Evolutionary conservation across 2,113 vertebrate genomes (phyloP).

Genomic region (Psammodynastes pulverulentus): DNA sequence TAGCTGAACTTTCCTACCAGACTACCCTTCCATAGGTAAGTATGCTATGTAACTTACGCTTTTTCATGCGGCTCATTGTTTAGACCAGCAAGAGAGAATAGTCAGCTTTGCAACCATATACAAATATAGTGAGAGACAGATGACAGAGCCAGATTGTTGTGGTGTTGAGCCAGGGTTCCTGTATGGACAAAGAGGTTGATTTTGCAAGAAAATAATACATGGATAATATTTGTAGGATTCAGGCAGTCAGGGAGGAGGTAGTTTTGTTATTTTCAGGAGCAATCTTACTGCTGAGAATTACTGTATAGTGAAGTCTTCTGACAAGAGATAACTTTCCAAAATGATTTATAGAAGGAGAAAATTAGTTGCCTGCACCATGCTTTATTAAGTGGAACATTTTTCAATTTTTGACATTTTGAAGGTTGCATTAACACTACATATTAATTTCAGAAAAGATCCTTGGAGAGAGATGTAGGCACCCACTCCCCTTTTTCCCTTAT

Average conservation of each 20-base stretch:
- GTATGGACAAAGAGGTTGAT: not conserved
- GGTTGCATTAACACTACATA: not conserved
- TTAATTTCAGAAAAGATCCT: not conserved
- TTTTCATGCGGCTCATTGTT: not conserved
- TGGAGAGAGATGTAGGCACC: not conserved
- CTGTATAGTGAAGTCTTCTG: not conserved
- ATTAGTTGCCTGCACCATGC: not conserved
- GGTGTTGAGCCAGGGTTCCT: not conserved
- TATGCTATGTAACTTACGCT: not conserved
- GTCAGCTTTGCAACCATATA: not conserved
- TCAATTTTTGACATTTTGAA: constrained; percentile 19
- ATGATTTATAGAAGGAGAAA: constrained; percentile 13
- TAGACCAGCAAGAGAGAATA: not conserved
- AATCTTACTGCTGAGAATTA: not conserved
- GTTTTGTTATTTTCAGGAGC: not conserved
- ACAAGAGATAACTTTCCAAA: constrained; percentile 7
- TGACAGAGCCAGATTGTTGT: too few relatives aligned
- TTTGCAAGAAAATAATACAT: not conserved
- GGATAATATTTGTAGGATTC: not conserved
- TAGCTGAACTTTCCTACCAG: not conserved
- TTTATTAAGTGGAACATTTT: constrained; percentile 14
- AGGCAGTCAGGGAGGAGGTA: not conserved
- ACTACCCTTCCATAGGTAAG: not conserved
- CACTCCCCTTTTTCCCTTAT: not conserved
- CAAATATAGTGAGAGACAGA: not conserved